These are phyloP conservation scores for Ametastegia equiseti DNA, from an alignment of 2,888 invertebrate species.

Conservation along the genomic window DNA sequence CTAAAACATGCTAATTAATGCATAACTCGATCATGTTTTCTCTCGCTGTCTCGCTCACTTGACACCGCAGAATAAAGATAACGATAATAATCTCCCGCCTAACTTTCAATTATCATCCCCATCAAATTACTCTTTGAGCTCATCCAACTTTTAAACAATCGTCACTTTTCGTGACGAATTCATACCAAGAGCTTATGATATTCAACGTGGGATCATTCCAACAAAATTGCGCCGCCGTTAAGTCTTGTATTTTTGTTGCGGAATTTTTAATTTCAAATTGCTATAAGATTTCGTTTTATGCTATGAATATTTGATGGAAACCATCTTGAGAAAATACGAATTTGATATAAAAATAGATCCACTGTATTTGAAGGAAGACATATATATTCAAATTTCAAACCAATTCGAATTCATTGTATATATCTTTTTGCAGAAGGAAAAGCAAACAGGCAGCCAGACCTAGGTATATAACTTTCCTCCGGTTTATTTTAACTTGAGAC, in stretches of 20 bases:
- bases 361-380: neutral
- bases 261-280: neutral
- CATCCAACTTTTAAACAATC: too few relatives aligned
- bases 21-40: neutral
- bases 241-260: neutral
- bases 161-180: too few relatives aligned
- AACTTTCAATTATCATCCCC: neutral
- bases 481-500: too few relatives aligned
- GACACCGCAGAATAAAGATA: neutral
- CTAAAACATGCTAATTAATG: slow-evolving; percentile 34
- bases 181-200: too few relatives aligned
- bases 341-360: neutral
- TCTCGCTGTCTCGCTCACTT: too few relatives aligned
- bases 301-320: neutral
- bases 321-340: neutral
- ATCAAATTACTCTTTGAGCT: too few relatives aligned
- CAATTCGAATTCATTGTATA: neutral
- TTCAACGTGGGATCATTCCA: neutral
- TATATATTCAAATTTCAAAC: neutral
- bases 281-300: neutral
- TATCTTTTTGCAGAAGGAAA: neutral
- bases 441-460: neutral
- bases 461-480: too few relatives aligned
- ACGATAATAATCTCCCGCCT: neutral
- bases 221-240: neutral